Percentiles rank a stretch among this genome's conserved stretches.
Conservation (phyloP, 2,797 vertebrate genomes). For the Hippopotamyrus pictus region DNA sequence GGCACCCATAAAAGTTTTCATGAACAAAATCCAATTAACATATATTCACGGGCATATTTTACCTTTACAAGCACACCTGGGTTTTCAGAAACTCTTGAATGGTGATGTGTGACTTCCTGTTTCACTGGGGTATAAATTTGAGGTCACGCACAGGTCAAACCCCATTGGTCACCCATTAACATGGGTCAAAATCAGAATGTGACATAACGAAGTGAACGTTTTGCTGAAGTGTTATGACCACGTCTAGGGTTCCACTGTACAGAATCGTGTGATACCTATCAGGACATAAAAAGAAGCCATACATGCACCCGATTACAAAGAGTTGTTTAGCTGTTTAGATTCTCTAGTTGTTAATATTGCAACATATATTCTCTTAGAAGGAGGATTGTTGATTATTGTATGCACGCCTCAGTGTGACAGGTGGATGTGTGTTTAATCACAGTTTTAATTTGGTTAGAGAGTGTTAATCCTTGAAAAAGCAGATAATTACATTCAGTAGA, state of each 20-base stretch:
- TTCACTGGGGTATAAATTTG: not conserved
- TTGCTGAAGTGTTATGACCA: not conserved
- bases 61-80: not conserved
- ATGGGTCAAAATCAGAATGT: not conserved
- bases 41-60: not conserved
- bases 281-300: not conserved
- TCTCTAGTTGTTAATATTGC: not conserved
- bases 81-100: not conserved
- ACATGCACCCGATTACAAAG: not conserved
- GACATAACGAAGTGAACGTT: not conserved
- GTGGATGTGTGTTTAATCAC: not conserved
- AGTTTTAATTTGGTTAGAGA: slow-evolving; percentile 14
- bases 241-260: not conserved
- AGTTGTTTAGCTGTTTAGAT: not conserved
- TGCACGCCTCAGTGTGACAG: not conserved
- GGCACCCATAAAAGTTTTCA: not conserved
- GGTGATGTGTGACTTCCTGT: not conserved
- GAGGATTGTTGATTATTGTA: not conserved
- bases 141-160: not conserved
- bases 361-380: not conserved
- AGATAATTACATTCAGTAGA: slow-evolving; percentile 11
- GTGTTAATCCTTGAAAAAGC: not conserved
- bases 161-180: not conserved
- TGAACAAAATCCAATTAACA: not conserved
- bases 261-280: not conserved